Base-by-base conservation (phyloP, 2,113 vertebrate species). In the Tringa solitaria region DNA sequence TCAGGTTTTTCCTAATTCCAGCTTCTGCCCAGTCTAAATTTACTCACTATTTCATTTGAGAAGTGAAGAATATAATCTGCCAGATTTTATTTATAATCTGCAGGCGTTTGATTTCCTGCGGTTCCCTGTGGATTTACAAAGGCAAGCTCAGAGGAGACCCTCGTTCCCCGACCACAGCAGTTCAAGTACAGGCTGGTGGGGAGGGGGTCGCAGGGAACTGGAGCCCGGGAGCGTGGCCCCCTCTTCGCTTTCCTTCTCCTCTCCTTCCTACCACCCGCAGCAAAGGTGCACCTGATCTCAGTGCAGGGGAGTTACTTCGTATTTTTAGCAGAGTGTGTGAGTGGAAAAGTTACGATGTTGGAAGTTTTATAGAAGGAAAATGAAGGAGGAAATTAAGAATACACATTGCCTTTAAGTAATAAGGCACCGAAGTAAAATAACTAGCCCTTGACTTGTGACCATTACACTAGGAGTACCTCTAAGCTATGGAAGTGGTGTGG, bases 1-100 rank as follows among this genome's bases (percentile, higher is more conserved):
- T 91, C 92, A 94, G 63, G 67, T 90, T 87, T 90, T 93, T 90
- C 54, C 20, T 80, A 80, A 91, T 97, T 96, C 82, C 82, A 77
- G 14, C 6, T 79, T 59, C 63, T 79, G 24, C 54, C n/a, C 41
- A 46, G 50, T 68, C 75, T 80, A 87, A 69, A 87, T 74, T 85
- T 80, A 80, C 46, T 59, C 50, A 23, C 8, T 21, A 12, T 82
- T 87, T 83, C 77, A 70, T 77, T 69, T 46, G 43, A 61, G 41
- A 92, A 9, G 8, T 21, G 18, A 83, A 65, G 32, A 70, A 41
- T 67, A 51, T 39, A 59, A 74, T 33, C 41, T 67, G 33, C 64
- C 68, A 70, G 37, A 53, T 70, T 59, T 70, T 88, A 17, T 67
- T 87, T 68, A 54, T 59, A 37, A 67, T 54, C 41, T 81, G 26